These are phyloP conservation scores for Platysteira castanea DNA, from an alignment of 2,113 vertebrate genomes.

Conservation along the genomic window DNA sequence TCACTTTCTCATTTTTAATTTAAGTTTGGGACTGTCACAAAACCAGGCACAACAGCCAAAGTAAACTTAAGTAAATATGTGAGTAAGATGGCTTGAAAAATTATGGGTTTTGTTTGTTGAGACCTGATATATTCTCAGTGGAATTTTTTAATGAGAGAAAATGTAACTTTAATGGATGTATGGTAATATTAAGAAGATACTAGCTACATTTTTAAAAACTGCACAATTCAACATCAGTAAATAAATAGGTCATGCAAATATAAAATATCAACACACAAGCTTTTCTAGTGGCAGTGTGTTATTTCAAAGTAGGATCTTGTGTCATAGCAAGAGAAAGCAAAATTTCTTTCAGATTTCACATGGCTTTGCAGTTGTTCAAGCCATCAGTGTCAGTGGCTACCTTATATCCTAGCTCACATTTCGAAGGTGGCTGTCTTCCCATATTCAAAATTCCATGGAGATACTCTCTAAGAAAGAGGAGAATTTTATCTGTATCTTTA, in stretches of 20 bases:
- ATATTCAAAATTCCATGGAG: conserved; percentile 26
- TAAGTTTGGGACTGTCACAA: not conserved
- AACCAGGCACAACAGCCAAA: not conserved
- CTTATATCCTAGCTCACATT: conserved; percentile 61
- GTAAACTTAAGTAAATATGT: not conserved
- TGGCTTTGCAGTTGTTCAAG: conserved; percentile 67
- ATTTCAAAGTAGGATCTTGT: not conserved
- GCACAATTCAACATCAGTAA: not conserved
- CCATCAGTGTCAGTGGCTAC: conserved; percentile 58
- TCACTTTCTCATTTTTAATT: not conserved
- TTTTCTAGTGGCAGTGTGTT: not conserved
- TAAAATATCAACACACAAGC: not conserved
- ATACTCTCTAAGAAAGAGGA: conserved; percentile 29
- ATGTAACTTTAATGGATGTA: not conserved
- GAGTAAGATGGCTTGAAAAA: not conserved
- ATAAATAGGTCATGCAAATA: not conserved
- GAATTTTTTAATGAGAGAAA: not conserved
- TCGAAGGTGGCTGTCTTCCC: not conserved
- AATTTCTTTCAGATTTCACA: conserved; percentile 24
- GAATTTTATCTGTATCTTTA: not conserved
- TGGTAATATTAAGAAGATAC: not conserved
- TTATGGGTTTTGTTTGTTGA: not conserved
- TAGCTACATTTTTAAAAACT: not conserved
- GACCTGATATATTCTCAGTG: not conserved
- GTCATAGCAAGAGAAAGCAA: not conserved